Conservation (phyloP, 2,113 vertebrate species). For the Collichthys lucidus region DNA sequence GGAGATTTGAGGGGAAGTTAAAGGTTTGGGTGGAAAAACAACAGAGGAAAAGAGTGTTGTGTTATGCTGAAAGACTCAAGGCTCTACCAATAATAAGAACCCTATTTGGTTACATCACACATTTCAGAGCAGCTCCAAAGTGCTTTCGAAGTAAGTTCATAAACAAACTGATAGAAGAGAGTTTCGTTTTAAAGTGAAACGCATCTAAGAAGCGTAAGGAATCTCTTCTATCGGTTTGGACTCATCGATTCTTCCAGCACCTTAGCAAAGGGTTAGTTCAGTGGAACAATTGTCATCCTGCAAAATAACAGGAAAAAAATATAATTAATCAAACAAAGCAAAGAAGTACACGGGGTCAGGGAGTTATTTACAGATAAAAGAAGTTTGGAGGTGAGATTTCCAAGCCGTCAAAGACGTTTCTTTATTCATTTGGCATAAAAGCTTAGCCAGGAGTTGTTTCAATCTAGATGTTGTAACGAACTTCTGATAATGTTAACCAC, state of each 20-base stretch:
- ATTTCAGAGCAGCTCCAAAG: conserved; percentile 8
- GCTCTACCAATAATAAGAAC: conserved; percentile 2
- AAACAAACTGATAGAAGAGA: too few relatives aligned
- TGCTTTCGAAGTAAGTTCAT: conserved; percentile 9
- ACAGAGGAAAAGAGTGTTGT: not conserved
- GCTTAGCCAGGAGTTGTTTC: not conserved
- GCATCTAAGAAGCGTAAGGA: too few relatives aligned
- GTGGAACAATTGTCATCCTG: too few relatives aligned
- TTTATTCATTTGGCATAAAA: not conserved
- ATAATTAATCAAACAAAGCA: not conserved
- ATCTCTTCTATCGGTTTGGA: too few relatives aligned
- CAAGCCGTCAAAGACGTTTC: not conserved
- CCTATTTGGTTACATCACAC: conserved; percentile 6
- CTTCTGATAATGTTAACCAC: conserved; percentile 13
- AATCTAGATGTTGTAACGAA: not conserved
- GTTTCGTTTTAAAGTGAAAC: too few relatives aligned
- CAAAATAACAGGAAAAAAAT: conserved; percentile 2
- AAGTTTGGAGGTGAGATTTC: not conserved
- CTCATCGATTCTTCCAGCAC: too few relatives aligned
- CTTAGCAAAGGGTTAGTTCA: too few relatives aligned
- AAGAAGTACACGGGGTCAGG: not conserved
- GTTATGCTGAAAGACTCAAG: not conserved
- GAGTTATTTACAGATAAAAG: not conserved
- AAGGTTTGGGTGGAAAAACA: not conserved
- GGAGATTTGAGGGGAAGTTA: not conserved